Conservation (phyloP, 2,888 invertebrate genomes). For the Ectemnius continuus region DNA sequence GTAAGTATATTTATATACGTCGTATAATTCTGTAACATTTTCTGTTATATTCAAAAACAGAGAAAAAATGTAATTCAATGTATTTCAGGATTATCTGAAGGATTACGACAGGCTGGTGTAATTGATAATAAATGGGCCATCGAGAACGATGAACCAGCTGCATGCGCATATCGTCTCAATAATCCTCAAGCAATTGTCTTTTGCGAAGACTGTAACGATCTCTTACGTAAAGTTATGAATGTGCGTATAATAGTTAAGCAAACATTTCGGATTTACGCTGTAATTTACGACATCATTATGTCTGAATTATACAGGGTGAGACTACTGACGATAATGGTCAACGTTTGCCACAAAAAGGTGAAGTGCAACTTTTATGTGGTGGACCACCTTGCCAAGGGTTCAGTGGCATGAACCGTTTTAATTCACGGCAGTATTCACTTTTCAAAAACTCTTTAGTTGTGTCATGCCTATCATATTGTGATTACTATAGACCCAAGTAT, state of each 20-base stretch:
- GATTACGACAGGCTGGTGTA: constrained; percentile 84
- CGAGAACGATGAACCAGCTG: constrained; percentile 88
- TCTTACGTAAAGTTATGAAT: constrained; percentile 84
- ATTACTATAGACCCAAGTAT: constrained; percentile 90
- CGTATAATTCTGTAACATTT: neutral
- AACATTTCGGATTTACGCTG: neutral
- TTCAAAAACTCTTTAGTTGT: constrained; percentile 92
- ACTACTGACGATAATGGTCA: constrained; percentile 79
- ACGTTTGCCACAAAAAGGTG: constrained; percentile 85
- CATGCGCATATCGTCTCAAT: constrained; percentile 89
- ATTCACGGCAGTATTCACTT: constrained; percentile 89
- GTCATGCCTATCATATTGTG: constrained; percentile 90
- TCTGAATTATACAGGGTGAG: constrained; percentile 76
- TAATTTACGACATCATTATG: neutral
- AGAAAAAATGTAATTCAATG: neutral
- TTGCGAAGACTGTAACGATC: constrained; percentile 88
- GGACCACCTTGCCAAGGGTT: constrained; percentile 95
- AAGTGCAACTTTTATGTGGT: constrained; percentile 90
- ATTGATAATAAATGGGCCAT: constrained; percentile 89
- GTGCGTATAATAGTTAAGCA: constrained; percentile 69
- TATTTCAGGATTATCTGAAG: constrained; percentile 84
- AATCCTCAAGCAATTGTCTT: constrained; percentile 87
- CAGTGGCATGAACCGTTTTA: constrained; percentile 93
- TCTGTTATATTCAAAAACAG: neutral
- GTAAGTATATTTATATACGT: constrained; percentile 66